Percentiles rank a stretch among this genome's conserved stretches.
These are phyloP conservation scores for Stenoptilia bipunctidactyla DNA, from an alignment of 2,888 invertebrate genomes.

Conservation along the genomic window DNA sequence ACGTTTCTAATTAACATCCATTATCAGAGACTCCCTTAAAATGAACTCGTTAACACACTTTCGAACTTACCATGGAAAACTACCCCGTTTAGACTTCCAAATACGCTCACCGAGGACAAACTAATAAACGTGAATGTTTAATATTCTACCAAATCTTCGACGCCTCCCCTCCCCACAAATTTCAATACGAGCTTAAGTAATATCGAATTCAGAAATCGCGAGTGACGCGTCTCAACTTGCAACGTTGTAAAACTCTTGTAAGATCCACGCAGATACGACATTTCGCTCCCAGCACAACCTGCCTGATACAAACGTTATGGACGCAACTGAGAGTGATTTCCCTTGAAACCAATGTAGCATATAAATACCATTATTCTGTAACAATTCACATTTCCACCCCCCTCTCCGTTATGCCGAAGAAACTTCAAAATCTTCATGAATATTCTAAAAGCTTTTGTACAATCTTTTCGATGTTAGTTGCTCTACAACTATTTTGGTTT, in stretches of 20 bases:
- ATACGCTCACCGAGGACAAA: slow-evolving; percentile 57
- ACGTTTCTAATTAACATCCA: too few relatives aligned
- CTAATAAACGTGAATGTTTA: slow-evolving; percentile 70
- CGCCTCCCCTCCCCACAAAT: slow-evolving; percentile 31
- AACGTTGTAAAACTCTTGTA: slow-evolving; percentile 25
- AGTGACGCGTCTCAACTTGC: slow-evolving; percentile 26
- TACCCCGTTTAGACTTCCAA: slow-evolving; percentile 61
- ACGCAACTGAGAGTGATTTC: slow-evolving; percentile 64
- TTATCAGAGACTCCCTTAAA: slow-evolving; percentile 14
- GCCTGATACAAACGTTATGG: slow-evolving; percentile 48
- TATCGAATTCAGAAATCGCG: slow-evolving; percentile 37
- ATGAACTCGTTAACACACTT: slow-evolving; percentile 63
- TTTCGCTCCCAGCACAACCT: slow-evolving; percentile 14
- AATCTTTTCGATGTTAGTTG: slow-evolving; percentile 4
- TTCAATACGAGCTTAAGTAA: slow-evolving; percentile 62
- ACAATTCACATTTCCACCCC: slow-evolving; percentile 54
- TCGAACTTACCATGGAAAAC: slow-evolving; percentile 55
- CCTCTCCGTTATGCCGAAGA: slow-evolving; percentile 41
- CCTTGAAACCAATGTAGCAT: slow-evolving; percentile 69
- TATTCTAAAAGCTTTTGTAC: slow-evolving; percentile 19
- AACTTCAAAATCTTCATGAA: slow-evolving; percentile 37
- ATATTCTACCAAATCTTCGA: slow-evolving; percentile 59
- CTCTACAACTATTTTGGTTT: slow-evolving; percentile 7
- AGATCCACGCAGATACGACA: slow-evolving; percentile 16
- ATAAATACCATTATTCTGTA: slow-evolving; percentile 68